Evolutionary conservation across 2,888 invertebrate species (phyloP).

Genomic region (Dasypogon diadema): DNA sequence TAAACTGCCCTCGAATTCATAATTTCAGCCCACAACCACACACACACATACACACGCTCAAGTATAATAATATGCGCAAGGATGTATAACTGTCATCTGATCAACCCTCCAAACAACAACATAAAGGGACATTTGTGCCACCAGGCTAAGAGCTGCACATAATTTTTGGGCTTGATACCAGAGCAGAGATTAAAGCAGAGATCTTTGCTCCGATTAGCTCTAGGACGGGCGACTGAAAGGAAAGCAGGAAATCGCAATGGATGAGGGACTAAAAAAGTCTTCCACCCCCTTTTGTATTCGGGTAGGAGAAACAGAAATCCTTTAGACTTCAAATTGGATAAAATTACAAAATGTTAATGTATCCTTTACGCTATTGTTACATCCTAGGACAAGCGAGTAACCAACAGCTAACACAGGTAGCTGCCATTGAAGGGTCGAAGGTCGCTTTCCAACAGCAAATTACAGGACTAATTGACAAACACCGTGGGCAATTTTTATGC

Average conservation of each 20-base stretch:
- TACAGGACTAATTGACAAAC: slow-evolving; percentile 50
- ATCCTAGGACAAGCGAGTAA: slow-evolving; percentile 45
- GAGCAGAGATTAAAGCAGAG: slow-evolving; percentile 42
- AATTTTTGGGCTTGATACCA: slow-evolving; percentile 34
- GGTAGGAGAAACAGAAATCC: slow-evolving; percentile 10
- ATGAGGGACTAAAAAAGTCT: slow-evolving; percentile 34
- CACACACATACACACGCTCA: background rate
- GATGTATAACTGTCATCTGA: slow-evolving; percentile 41
- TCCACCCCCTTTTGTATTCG: background rate
- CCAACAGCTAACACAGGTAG: slow-evolving; percentile 46
- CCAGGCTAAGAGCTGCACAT: slow-evolving; percentile 43
- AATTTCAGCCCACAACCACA: slow-evolving; percentile 38
- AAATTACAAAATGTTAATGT: slow-evolving; percentile 52
- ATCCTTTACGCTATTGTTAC: slow-evolving; percentile 50
- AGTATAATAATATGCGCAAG: background rate
- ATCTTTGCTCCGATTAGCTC: slow-evolving; percentile 34
- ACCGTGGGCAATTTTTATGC: slow-evolving; percentile 43
- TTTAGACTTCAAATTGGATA: slow-evolving; percentile 50
- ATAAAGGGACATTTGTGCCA: slow-evolving; percentile 48
- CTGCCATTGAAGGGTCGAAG: slow-evolving; percentile 29
- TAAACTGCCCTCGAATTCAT: slow-evolving; percentile 50
- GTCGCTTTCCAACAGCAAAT: slow-evolving; percentile 44
- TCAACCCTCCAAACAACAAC: slow-evolving; percentile 46
- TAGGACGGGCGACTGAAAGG: slow-evolving; percentile 27
- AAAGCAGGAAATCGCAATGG: slow-evolving; percentile 42